Base-by-base conservation (phyloP, 2,888 invertebrate species). In the Volucella inflata region DNA sequence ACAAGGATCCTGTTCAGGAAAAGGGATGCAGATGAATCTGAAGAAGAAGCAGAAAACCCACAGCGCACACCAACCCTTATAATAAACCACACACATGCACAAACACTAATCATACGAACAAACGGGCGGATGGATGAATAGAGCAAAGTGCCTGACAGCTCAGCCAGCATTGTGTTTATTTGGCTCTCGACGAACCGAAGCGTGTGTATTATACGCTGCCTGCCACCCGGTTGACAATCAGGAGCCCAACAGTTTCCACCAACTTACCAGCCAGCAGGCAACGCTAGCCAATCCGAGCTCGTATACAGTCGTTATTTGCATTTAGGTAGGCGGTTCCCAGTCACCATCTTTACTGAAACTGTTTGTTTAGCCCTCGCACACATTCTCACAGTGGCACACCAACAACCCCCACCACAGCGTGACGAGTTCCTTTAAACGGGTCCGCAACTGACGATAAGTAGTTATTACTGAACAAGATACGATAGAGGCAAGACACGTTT, bases 161-260 rank as follows among this genome's bases (percentile, higher is more conserved):
- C 36, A 21, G 17, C 68, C 36, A 21, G 17, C 68, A 67, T 78
- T 64, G 57, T 30, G 30, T 30, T 30, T 30, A 30, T 83, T 59
- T 60, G 40, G 30, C 36, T 30, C 57, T 59, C 59, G 48, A 70
- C 53, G 64, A 65, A 60, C 65, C 68, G 46, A 78, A 70, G 67
- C 65, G 68, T 68, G 71, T 72, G 85, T 87, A 87, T 82, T 80
- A 80, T 76, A 64, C 76, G 62, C 80, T 88, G 79, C 88, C 82
- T 88, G 79, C 88, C 87, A 87, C 83, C 90, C 89, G 90, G 89
- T 90, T 89, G 90, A 89, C 90, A 90, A 90, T 89, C 91, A 89
- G 90, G 91, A 91, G 91, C 89, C 88, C 88, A 90, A 91, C 91
- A 89, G 91, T 90, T 90, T 90, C 90, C 91, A 76, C 79, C 88